A percentile compares a stretch with the other conserved stretches of the same genome.
phyloP scores from a whole-genome alignment of 2,113 vertebrate species.

The Nannobrachium achirus region DNA sequence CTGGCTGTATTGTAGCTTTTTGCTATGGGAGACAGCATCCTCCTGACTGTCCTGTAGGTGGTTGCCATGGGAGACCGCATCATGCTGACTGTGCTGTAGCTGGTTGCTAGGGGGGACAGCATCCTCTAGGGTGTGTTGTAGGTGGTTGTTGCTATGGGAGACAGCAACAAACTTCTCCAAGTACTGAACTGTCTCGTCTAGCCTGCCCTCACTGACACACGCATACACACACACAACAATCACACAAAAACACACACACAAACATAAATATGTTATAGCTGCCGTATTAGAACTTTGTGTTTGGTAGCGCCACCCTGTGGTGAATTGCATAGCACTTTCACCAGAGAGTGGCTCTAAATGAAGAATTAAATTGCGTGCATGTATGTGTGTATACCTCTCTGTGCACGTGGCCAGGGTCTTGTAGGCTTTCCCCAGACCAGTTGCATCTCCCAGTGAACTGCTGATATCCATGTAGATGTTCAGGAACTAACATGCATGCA shows the following conservation, averaged over 20 bases:
- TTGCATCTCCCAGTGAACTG: conserved; percentile 40
- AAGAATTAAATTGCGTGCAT: not conserved
- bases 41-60: no score
- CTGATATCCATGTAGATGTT: conserved; percentile 53
- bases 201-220: conserved; percentile 64
- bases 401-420: conserved; percentile 62
- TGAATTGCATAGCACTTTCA: no score
- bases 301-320: no score
- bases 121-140: no score
- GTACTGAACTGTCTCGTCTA: conserved; percentile 37
- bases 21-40: conserved; percentile 30
- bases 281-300: no score
- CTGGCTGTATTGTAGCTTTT: conserved; percentile 32
- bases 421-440: conserved; percentile 51
- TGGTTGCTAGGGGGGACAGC: no score
- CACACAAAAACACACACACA: not conserved
- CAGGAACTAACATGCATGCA: conserved; percentile 72
- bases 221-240: conserved; percentile 26
- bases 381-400: conserved; percentile 53
- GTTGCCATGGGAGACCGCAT: no score
- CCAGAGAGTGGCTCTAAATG: no score
- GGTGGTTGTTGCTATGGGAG: conserved; percentile 12
- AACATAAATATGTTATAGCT: no score
- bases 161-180: conserved; percentile 62
- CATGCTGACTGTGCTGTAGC: no score